These are phyloP conservation scores for Diadema setosum DNA, from an alignment of 35 echinoderm and acorn worm species.

Conservation along the genomic window DNA sequence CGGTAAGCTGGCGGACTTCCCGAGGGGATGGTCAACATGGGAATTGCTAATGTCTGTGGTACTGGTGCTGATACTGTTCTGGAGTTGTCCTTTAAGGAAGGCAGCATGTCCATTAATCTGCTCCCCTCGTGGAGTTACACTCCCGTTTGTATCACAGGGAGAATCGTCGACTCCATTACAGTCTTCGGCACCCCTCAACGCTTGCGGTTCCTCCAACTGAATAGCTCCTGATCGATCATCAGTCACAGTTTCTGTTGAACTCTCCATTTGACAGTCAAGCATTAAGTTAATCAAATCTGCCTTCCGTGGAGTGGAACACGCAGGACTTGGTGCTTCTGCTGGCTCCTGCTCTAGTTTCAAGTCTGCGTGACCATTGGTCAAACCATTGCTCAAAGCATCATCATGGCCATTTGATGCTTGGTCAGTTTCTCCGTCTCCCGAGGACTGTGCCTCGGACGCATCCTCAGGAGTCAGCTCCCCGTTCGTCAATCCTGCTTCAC, in stretches of 20 bases:
- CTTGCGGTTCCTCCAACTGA: not conserved
- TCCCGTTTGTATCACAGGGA: not conserved
- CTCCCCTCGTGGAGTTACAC: slow-evolving; percentile 4
- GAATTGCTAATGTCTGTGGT: slow-evolving; percentile 89
- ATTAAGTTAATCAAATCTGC: not conserved
- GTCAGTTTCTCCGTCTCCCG: not conserved
- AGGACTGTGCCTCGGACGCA: not conserved
- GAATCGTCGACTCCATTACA: slow-evolving; percentile 36
- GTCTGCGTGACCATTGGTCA: slow-evolving; percentile 56
- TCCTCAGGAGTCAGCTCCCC: not conserved
- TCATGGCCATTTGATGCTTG: not conserved
- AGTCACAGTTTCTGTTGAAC: slow-evolving; percentile 89
- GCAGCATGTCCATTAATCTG: not conserved
- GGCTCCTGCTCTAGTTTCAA: not conserved
- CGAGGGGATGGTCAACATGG: not conserved
- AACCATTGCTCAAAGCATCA: not conserved
- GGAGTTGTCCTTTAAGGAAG: not conserved
- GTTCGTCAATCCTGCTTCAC: not conserved
- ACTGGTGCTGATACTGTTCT: slow-evolving; percentile 83
- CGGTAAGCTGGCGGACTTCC: not conserved
- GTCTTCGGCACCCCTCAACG: not conserved
- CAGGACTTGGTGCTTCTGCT: not conserved
- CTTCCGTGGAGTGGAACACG: slow-evolving; percentile 34
- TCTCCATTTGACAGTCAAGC: slow-evolving; percentile 47
- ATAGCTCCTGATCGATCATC: slow-evolving; percentile 22